These are phyloP conservation scores for Intellagama lesueurii DNA, from an alignment of 2,797 vertebrate genomes.

Conservation along the genomic window DNA sequence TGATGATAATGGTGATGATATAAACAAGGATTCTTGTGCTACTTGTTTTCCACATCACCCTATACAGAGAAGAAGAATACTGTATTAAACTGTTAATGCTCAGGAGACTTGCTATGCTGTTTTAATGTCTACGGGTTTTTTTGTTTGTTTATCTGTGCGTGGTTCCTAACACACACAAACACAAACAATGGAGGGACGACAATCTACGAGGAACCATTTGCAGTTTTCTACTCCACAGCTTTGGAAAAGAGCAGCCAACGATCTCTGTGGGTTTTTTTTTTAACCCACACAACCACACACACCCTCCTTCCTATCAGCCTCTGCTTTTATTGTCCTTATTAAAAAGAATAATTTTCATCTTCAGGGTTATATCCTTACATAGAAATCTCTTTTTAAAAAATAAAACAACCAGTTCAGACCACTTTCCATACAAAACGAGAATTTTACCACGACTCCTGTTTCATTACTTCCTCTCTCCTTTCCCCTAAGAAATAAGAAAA, in stretches of 20 bases:
- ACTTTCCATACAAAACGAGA: slow-evolving; percentile 9
- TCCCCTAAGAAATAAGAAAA: too few relatives aligned
- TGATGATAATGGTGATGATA: too few relatives aligned
- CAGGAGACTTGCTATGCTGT: not conserved
- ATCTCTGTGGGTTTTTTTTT: not conserved
- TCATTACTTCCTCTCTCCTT: not conserved
- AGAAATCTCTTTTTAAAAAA: not conserved
- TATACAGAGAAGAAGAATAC: not conserved
- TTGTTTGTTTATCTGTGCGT: slow-evolving; percentile 1
- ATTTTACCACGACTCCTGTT: slow-evolving; percentile 5
- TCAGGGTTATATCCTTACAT: not conserved
- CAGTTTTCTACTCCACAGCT: not conserved
- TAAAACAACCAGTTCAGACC: not conserved
- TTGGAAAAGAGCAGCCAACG: slow-evolving; percentile 18
- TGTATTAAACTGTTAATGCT: slow-evolving; percentile 2
- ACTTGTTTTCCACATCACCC: not conserved
- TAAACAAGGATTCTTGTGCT: not conserved
- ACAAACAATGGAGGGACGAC: not conserved
- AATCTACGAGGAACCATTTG: slow-evolving; percentile 14
- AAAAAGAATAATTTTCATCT: slow-evolving; percentile 27
- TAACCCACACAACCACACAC: not conserved
- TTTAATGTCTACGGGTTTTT: not conserved
- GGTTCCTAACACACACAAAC: not conserved
- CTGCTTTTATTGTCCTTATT: slow-evolving; percentile 34
- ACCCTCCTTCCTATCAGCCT: slow-evolving; percentile 19